These are phyloP conservation scores for Dorcus parallelipipedus DNA, from an alignment of 2,888 invertebrate species.

Conservation along the genomic window DNA sequence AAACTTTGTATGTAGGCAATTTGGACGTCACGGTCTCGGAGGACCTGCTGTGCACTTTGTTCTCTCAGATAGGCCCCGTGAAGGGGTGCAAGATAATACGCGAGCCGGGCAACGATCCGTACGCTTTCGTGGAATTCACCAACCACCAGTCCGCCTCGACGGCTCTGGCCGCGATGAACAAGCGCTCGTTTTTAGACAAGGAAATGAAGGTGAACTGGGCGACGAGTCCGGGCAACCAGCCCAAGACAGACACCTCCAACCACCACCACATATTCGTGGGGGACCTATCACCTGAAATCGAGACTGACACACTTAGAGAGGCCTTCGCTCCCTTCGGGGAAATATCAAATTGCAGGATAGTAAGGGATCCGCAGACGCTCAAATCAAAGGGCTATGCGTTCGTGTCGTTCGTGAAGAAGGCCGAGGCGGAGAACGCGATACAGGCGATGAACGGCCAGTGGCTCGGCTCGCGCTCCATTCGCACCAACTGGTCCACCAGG, in stretches of 20 bases:
- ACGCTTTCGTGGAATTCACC: slow-evolving; percentile 98
- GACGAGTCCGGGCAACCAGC: slow-evolving; percentile 96
- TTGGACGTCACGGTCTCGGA: slow-evolving; percentile 91
- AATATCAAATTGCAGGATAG: slow-evolving; percentile 99
- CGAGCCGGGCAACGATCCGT: slow-evolving; percentile 97
- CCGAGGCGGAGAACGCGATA: slow-evolving; percentile 98
- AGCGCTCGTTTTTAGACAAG: slow-evolving; percentile 93
- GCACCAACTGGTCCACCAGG: slow-evolving; percentile 98
- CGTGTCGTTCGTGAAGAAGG: slow-evolving; percentile 98
- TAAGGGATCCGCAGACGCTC: slow-evolving; percentile 96
- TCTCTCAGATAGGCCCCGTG: slow-evolving; percentile 95
- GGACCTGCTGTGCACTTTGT: slow-evolving; percentile 90
- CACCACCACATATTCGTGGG: slow-evolving; percentile 99
- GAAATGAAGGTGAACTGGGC: slow-evolving; percentile 99
- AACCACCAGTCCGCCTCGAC: slow-evolving; percentile 95
- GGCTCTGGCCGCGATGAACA: slow-evolving; percentile 98
- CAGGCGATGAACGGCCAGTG: slow-evolving; percentile 99
- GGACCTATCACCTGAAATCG: slow-evolving; percentile 98
- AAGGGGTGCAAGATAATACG: slow-evolving; percentile 99
- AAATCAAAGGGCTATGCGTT: slow-evolving; percentile 99
- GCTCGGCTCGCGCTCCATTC: slow-evolving; percentile 95
- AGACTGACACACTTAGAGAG: slow-evolving; percentile 95
- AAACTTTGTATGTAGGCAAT: slow-evolving; percentile 97
- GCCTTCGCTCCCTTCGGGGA: slow-evolving; percentile 98
- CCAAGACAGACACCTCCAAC: slow-evolving; percentile 95